Base-by-base conservation (phyloP, 1,140 invertebrate species). In the Hycleus cichorii region DNA sequence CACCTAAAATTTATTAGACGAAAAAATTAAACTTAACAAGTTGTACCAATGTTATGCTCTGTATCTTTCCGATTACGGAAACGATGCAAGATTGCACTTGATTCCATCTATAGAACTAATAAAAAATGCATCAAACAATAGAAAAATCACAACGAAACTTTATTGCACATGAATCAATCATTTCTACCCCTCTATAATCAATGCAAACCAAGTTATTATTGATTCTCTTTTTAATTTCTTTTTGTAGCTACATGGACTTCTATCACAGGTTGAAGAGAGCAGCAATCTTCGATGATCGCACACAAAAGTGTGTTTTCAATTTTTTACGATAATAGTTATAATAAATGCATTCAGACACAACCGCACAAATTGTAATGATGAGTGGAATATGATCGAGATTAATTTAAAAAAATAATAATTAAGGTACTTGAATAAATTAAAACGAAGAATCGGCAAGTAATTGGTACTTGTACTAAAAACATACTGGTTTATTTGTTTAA, bases 211-310 rank as follows among this genome's bases (percentile, higher is more conserved):
- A 55, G 45, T 49, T 47, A 27, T 48, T 38, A 47, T 3, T 27
- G 32, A 32, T 32, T 32, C 7, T 32, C 7, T 7, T 32, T 32
- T 32, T 32, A 7, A 5, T 32, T 32, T 18, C 18, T 18, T 18
- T 18, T 18, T 18, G 18, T 32, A 57, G 53, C 39, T 56, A 50
- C 58, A 63, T 51, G 51, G 48, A 54, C 57, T 60, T 67, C 68
- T 71, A 71, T 71, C 69, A 71, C 69, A 71, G 69, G 66, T 66
- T 67, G 66, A 65, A 63, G 64, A 66, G 64, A 69, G 66, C 63
- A 60, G 59, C 45, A 50, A 56, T 43, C 42, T 46, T n/a, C 32
- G 32, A 32, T 18, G 18, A 32, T 32, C 7, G 4, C 32, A 32
- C 32, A 32, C 32, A 32, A 32, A 7, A 32, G 32, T 32, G 32